Percentiles rank a stretch among this genome's conserved stretches.
These are phyloP conservation scores for Ceratitis capitata DNA, from an alignment of 1,140 invertebrate species.

Conservation along the genomic window DNA sequence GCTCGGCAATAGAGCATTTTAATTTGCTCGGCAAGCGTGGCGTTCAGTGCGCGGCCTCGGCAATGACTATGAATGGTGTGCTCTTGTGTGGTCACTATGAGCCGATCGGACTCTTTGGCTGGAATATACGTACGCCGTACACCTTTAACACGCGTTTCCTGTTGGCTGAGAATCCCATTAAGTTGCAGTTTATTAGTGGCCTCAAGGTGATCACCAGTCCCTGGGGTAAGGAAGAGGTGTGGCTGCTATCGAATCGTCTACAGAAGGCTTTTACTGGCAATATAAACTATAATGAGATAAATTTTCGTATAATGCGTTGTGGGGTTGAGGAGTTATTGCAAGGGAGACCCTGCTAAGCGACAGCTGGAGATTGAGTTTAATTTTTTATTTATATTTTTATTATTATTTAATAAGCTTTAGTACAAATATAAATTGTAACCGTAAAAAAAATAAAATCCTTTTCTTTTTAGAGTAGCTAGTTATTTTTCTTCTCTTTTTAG, in stretches of 20 bases:
- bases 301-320: conserved; percentile 54
- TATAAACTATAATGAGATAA: conserved; percentile 64
- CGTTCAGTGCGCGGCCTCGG: conserved; percentile 50
- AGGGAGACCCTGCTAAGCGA: conserved; percentile 44
- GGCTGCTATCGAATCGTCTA: conserved; percentile 51
- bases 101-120: conserved; percentile 51
- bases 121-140: conserved; percentile 52
- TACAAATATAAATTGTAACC: too few relatives aligned
- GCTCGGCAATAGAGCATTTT: conserved; percentile 48
- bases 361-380: not conserved
- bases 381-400: not conserved
- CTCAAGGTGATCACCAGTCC: conserved; percentile 71
- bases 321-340: conserved; percentile 52
- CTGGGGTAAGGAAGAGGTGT: conserved; percentile 63
- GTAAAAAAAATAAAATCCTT: too few relatives aligned
- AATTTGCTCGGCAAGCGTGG: conserved; percentile 47
- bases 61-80: conserved; percentile 46
- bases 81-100: conserved; percentile 50
- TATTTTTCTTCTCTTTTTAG: too few relatives aligned
- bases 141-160: conserved; percentile 43
- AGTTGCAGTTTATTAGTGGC: conserved; percentile 74
- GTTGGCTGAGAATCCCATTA: conserved; percentile 62
- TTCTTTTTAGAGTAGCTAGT: too few relatives aligned
- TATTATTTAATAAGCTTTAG: too few relatives aligned
- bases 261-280: conserved; percentile 73